A percentile compares a stretch with the other conserved stretches of the same genome.
Conservation (phyloP, 1,140 invertebrate genomes). For the Zaprionus davidi region DNA sequence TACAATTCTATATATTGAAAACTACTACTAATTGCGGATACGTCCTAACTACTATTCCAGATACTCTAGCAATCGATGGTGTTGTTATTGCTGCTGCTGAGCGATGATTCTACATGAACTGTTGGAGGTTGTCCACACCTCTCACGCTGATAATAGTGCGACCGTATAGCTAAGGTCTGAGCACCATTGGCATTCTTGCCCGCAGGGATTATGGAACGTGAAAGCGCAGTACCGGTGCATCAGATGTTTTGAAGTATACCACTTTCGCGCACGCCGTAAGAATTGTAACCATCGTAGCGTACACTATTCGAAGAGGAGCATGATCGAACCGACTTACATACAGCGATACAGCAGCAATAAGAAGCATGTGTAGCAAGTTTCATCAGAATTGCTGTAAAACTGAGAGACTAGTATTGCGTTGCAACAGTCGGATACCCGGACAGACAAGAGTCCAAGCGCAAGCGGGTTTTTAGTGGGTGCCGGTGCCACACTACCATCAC, state of each 20-base stretch:
- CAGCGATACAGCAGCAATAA: too few species aligned
- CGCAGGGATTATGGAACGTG: conserved; percentile 10
- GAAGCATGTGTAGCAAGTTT: too few species aligned
- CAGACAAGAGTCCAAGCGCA: too few species aligned
- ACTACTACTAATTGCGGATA: neutral
- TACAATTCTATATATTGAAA: neutral
- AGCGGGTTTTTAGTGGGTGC: too few species aligned
- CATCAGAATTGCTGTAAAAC: too few species aligned
- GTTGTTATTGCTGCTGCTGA: conserved; percentile 25
- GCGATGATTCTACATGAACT: conserved; percentile 15
- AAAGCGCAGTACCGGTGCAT: neutral
- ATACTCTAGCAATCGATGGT: conserved; percentile 45
- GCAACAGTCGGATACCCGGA: too few species aligned
- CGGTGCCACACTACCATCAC: too few species aligned
- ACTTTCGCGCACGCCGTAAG: conserved; percentile 78
- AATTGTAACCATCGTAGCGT: conserved; percentile 69
- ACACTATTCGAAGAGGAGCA: conserved; percentile 56
- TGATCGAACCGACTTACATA: conserved; percentile 23
- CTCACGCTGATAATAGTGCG: conserved; percentile 32
- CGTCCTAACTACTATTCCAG: neutral
- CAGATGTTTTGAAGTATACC: conserved; percentile 74
- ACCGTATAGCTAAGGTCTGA: conserved; percentile 29
- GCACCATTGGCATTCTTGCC: conserved; percentile 22
- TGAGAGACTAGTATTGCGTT: too few species aligned
- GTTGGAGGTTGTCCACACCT: conserved; percentile 23